These are phyloP conservation scores for Caenorhabditis panamensis DNA, from an alignment of 2,888 invertebrate species.

Conservation along the genomic window DNA sequence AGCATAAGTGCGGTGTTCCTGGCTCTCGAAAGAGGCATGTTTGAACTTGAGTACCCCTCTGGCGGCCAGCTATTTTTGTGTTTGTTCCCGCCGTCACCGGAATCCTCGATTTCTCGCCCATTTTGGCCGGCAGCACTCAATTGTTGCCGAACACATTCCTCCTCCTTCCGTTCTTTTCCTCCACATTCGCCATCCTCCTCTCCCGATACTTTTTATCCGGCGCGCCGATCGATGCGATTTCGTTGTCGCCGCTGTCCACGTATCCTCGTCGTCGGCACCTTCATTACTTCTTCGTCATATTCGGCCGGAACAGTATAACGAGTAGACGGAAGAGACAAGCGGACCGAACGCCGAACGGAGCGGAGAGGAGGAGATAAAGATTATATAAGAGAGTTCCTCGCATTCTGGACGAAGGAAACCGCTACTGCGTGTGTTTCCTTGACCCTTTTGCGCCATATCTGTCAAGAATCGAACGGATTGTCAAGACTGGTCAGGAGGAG, in stretches of 20 bases:
- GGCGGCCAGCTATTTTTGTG: constrained; percentile 61
- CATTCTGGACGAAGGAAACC: constrained; percentile 28
- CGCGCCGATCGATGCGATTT: constrained; percentile 49
- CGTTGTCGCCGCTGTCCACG: too few relatives aligned
- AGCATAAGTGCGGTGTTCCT: constrained; percentile 46
- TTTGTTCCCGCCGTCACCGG: constrained; percentile 52
- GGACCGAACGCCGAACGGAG: constrained; percentile 34
- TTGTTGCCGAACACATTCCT: constrained; percentile 58
- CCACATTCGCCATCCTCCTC: constrained; percentile 20
- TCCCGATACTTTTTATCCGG: constrained; percentile 54
- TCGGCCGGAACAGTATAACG: constrained; percentile 29
- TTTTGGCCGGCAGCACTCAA: constrained; percentile 40
- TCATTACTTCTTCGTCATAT: constrained; percentile 43
- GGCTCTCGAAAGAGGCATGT: constrained; percentile 53
- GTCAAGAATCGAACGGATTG: constrained; percentile 51
- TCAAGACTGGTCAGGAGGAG: constrained; percentile 45
- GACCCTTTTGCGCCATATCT: constrained; percentile 61
- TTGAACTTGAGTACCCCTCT: constrained; percentile 57
- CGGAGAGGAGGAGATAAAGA: constrained; percentile 39
- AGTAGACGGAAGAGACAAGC: constrained; percentile 2
- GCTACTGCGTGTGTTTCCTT: constrained; percentile 55
- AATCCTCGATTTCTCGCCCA: constrained; percentile 54
- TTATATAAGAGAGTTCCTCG: constrained; percentile 45
- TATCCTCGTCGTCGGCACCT: constrained; percentile 35
- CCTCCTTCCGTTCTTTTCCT: constrained; percentile 49